A percentile compares a stretch with the other conserved stretches of the same genome.
Evolutionary conservation across 2,113 vertebrate genomes (phyloP).

Genomic region (Mirounga angustirostris): DNA sequence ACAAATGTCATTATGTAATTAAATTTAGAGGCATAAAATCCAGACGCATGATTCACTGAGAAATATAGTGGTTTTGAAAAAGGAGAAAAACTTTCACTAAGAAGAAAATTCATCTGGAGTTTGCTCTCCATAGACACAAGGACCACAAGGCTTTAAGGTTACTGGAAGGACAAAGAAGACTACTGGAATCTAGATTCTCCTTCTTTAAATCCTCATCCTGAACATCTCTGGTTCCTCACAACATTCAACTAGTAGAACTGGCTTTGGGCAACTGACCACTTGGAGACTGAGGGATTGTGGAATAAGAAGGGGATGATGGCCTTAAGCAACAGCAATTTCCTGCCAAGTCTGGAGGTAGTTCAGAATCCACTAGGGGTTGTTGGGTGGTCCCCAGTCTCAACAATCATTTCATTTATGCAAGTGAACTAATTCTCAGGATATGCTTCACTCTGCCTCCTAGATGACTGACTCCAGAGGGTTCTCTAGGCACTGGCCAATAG

Average conservation of each 20-base stretch:
- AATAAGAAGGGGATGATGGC: neutral
- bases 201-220: neutral
- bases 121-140: neutral
- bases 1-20: neutral
- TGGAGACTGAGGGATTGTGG: neutral
- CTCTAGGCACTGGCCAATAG: neutral
- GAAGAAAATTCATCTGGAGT: neutral
- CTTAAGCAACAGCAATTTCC: neutral
- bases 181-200: neutral
- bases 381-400: neutral
- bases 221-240: neutral
- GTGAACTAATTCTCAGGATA: neutral
- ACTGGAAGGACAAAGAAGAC: rapidly evolving
- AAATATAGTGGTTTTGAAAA: neutral
- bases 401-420: neutral
- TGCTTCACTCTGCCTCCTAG: rapidly evolving
- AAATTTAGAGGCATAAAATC: neutral
- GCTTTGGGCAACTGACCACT: neutral
- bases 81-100: neutral
- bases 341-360: neutral
- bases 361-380: neutral
- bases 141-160: neutral
- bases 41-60: neutral
- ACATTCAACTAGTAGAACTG: neutral
- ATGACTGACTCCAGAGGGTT: neutral